phyloP scores from a whole-genome alignment of 2,888 invertebrate species.

The Halictus quadricinctus region DNA sequence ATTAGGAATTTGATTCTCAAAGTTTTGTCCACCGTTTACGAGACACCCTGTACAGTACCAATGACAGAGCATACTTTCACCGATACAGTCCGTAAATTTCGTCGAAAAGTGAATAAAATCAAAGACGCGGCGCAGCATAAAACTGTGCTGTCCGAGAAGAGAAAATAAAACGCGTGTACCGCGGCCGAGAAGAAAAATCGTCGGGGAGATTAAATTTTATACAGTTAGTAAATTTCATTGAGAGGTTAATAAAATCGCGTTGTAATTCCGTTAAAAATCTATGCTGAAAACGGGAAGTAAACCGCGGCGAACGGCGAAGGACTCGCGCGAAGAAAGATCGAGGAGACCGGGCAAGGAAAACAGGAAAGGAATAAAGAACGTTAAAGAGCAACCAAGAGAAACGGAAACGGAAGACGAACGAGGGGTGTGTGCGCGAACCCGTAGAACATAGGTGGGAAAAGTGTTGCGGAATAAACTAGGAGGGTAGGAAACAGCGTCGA shows the following conservation, averaged over 20 bases:
- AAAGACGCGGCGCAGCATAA: background rate
- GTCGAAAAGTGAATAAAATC: background rate
- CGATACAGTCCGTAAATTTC: background rate
- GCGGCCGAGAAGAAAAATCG: no score
- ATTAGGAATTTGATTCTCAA: no score
- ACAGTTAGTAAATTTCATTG: background rate
- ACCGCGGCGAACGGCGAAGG: background rate
- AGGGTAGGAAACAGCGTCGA: background rate
- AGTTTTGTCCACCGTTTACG: no score
- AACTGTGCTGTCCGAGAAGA: no score
- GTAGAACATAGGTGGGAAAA: slow-evolving; percentile 6
- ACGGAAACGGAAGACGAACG: slow-evolving; percentile 9
- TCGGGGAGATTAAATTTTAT: background rate
- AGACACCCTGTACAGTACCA: no score
- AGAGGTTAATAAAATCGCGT: background rate
- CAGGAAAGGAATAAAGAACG: slow-evolving; percentile 29
- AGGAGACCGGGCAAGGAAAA: background rate
- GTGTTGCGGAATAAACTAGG: slow-evolving; percentile 8
- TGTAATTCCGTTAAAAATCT: background rate
- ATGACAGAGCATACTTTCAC: background rate
- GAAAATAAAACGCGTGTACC: no score
- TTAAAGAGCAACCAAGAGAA: background rate
- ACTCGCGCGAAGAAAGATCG: background rate
- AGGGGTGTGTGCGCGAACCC: background rate
- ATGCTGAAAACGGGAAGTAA: background rate